Evolutionary conservation across 2,113 vertebrate genomes (phyloP).

Genomic region (Dolichallabes microphthalmus): DNA sequence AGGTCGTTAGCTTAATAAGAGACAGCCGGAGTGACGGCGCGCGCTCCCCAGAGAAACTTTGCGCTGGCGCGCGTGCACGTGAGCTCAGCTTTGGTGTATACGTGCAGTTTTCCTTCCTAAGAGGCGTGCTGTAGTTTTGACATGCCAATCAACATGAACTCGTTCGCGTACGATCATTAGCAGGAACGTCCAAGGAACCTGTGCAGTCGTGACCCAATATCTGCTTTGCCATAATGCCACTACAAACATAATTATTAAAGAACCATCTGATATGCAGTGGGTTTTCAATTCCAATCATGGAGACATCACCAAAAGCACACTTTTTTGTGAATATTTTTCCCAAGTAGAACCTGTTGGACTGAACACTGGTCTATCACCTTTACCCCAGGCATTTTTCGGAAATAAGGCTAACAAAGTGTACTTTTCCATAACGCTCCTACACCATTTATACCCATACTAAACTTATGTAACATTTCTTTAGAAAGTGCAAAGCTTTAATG

Average conservation of each 20-base stretch:
- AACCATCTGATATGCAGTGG: not conserved
- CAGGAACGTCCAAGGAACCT: not conserved
- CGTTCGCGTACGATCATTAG: not conserved
- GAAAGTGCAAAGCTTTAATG: not conserved
- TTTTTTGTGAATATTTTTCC: not conserved
- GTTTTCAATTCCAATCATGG: not conserved
- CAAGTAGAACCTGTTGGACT: not conserved
- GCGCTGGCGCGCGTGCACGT: slow-evolving; percentile 45
- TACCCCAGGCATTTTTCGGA: not conserved
- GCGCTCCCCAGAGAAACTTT: slow-evolving; percentile 51
- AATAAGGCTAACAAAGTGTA: not conserved
- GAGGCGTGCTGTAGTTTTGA: not conserved
- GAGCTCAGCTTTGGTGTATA: not conserved
- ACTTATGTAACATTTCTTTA: not conserved
- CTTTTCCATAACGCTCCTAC: not conserved
- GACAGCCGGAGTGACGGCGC: slow-evolving; percentile 68
- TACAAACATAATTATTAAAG: not conserved
- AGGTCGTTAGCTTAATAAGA: slow-evolving; percentile 83
- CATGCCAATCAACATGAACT: not conserved
- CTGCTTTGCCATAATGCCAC: not conserved
- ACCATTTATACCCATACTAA: not conserved
- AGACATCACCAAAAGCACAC: not conserved
- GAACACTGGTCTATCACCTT: not conserved
- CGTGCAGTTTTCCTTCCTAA: not conserved
- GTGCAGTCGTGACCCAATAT: not conserved